Percentiles rank a stretch among this genome's conserved stretches.
phyloP scores from a whole-genome alignment of 2,113 vertebrate species.

The Tangachromis dhanisi region DNA sequence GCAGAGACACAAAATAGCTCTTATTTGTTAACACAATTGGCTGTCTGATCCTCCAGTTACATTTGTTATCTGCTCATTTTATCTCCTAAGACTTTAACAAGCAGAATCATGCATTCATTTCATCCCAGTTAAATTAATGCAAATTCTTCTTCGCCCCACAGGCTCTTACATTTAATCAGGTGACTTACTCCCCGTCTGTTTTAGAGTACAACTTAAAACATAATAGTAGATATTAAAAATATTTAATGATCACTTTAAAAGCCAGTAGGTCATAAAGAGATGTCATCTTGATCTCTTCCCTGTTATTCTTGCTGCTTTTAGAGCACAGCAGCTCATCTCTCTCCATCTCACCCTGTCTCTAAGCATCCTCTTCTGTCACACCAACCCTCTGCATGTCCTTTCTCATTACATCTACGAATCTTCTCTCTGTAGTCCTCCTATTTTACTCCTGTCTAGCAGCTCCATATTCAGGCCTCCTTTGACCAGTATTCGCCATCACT shows the following conservation, averaged over 20 bases:
- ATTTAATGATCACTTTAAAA: background rate
- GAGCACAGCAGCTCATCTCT: background rate
- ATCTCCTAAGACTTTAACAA: background rate
- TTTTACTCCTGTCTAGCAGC: background rate
- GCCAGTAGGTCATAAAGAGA: background rate
- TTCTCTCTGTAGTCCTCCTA: background rate
- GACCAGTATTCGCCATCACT: background rate
- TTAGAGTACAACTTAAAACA: background rate
- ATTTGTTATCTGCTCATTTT: background rate
- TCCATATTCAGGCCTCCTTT: accelerated
- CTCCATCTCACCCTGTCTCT: background rate
- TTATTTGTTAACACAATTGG: background rate
- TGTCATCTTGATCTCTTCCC: background rate
- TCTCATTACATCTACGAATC: background rate
- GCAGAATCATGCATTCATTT: background rate
- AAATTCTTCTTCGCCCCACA: background rate
- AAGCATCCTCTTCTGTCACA: background rate
- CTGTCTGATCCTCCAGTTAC: background rate
- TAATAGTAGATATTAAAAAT: background rate
- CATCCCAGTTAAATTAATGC: background rate
- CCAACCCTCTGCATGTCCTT: background rate
- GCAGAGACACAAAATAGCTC: background rate
- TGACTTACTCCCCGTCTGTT: background rate
- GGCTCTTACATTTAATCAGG: background rate
- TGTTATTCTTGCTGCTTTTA: background rate